Evolutionary conservation across 2,113 vertebrate species (phyloP), one percentile per base, ranked within the genome.

Genomic region (Spea bombifrons): DNA sequence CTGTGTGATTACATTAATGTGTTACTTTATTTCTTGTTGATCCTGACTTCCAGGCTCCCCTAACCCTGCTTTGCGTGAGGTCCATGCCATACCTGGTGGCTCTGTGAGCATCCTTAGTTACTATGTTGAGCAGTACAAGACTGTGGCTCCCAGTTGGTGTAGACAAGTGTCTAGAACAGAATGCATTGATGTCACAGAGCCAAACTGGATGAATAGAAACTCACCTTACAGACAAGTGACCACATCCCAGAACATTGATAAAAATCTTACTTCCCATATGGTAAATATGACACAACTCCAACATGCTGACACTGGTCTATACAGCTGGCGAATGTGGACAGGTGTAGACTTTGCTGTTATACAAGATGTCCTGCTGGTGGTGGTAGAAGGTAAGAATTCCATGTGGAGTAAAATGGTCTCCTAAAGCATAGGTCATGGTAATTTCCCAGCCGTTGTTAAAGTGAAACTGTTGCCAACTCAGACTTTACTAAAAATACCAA

Each of bases 281-380:
- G 70, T 79, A 30, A 79, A 49, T n/a, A 79, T 79, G 63, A 50
- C 64, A 44, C 53, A 79, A 16, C 8, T 79, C 47, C 77, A 73
- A 66, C 44, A 15, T 10, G 73, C 61, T 70, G 77, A 79, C 45
- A 73, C 63, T 43, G 77, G 77, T 46, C 44, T 79, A 45, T 79
- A 79, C 17, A 67, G 48, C 3, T 79, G 70, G 77, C 64, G 69
- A 48, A 66, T 48, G 30, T 79, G 77, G 77, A 73, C n/a, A 47
- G 77, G 77, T 61, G 17, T 10, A 66, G 44, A 66, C 2, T 79
- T 66, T 17, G 12, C 47, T 7, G 8, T 79, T 6, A 57, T 66
- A 43, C 30, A 79, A 53, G 73, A 52, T 52, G 61, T 73, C 5
- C 44, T 79, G 6, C 63, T 79, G 9, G 49, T 66, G 10, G 77